Evolutionary conservation across 2,797 vertebrate species (phyloP).

Genomic region (Moxostoma hubbsi): DNA sequence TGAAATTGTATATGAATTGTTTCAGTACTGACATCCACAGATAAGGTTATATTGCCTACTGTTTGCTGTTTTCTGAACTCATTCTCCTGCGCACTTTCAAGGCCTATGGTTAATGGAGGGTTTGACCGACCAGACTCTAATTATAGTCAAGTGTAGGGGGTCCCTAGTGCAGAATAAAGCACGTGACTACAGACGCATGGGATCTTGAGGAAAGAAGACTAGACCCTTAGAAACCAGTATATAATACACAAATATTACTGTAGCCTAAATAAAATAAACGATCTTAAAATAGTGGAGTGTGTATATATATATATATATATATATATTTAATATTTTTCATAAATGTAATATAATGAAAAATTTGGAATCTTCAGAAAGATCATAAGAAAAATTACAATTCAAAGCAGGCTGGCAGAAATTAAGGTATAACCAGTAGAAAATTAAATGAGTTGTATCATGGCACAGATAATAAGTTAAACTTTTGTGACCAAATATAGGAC

Average conservation of each 20-base stretch:
- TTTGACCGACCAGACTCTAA: constrained; percentile 62
- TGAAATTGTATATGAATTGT: not conserved
- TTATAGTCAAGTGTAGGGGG: constrained; percentile 60
- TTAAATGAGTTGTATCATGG: not conserved
- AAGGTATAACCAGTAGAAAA: not conserved
- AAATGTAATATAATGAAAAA: too few species aligned
- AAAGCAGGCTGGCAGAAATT: not conserved
- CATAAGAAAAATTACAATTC: not conserved
- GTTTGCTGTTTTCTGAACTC: constrained; percentile 25
- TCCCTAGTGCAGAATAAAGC: constrained; percentile 54
- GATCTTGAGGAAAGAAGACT: constrained; percentile 24
- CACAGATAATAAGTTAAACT: constrained; percentile 20
- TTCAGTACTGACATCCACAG: constrained; percentile 5
- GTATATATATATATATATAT: too few species aligned
- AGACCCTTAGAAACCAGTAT: constrained; percentile 5
- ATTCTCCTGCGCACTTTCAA: constrained; percentile 39
- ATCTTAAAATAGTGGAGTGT: too few species aligned
- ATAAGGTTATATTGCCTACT: constrained; percentile 1
- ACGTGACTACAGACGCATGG: constrained; percentile 55
- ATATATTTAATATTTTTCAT: too few species aligned
- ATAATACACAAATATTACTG: too few species aligned
- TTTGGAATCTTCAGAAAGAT: too few species aligned
- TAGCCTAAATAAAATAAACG: too few species aligned
- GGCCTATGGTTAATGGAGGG: constrained; percentile 60
- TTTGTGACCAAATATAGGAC: constrained; percentile 50